Base-by-base conservation (phyloP, 2,113 vertebrate genomes). In the Chionis minor region DNA sequence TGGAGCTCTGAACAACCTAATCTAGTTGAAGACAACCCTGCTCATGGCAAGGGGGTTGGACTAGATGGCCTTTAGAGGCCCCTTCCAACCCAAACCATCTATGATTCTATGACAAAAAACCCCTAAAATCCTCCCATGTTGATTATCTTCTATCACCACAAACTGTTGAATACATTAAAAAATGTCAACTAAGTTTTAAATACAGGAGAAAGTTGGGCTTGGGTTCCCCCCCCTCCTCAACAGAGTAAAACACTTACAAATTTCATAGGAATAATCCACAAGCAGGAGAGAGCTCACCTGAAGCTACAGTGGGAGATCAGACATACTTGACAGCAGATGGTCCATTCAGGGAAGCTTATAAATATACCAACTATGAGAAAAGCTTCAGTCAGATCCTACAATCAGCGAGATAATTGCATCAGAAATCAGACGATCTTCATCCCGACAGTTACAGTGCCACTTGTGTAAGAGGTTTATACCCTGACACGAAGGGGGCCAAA, bases 201-300 rank as follows among this genome's bases (percentile, higher is more conserved):
- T 38, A 20, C 4, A 45, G 42, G 21, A 90, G 24, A 32, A 86
- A 47, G 28, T 16, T 54, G 44, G 16, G 14, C 1, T 86, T 83
- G 51, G 18, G 35, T 26, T 2, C 1, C 1, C 0, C 2, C 6
- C 5, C 38, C 38, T 38, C 26, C 10, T 11, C 44, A 40, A 51
- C 26, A 86, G 30, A 33, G 47, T 9, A 59, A 79, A 63, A 24
- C 23, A 77, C 5, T 30, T 58, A 16, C 5, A 49, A 33, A 81
- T 58, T 47, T 33, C 33, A 65, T 0, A 40, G 51, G 58, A 91
- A 66, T 32, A 62, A 86, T 8, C 8, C 40, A 70, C 30, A 59
- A 45, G 69, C n/a, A 74, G 74, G 45, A 84, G 18, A 79, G 47
- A 12, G 73, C 65, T 85, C 88, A 90, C 18, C 44, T 59, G 78